These are phyloP conservation scores for Macrotus californicus DNA, from an alignment of 2,113 vertebrate species.

Conservation along the genomic window DNA sequence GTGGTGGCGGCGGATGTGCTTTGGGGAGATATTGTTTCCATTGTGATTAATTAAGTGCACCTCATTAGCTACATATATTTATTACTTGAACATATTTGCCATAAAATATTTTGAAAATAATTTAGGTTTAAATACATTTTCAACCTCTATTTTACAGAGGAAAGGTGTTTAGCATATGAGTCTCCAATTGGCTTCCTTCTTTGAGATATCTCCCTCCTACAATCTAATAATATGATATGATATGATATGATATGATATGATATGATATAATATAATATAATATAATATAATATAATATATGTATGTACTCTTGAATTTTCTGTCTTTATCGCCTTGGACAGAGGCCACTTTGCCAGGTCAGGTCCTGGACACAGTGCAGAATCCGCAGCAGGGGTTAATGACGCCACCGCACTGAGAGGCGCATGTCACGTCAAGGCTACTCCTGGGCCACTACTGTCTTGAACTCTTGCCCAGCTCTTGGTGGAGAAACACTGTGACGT, in stretches of 20 bases:
- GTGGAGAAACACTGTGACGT: not conserved
- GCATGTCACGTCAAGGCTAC: rapidly evolving
- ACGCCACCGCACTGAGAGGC: not conserved
- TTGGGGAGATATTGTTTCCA: not conserved
- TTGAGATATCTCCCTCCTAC: not conserved
- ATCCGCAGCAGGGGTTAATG: rapidly evolving
- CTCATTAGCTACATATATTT: not conserved
- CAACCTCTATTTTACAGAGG: not conserved
- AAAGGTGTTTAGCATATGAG: not conserved
- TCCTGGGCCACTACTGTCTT: not conserved
- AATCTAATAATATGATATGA: not conserved
- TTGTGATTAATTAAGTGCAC: not conserved
- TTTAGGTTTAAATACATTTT: not conserved
- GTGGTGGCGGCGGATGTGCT: not conserved
- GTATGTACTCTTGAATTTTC: not conserved
- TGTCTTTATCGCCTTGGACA: not conserved
- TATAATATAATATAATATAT: not conserved
- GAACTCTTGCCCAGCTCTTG: no score
- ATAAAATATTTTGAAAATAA: not conserved
- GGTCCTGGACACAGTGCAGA: rapidly evolving
- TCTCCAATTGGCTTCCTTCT: not conserved
- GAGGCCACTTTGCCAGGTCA: not conserved
- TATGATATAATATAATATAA: not conserved
- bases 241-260: not conserved
- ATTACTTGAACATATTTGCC: not conserved